These are phyloP conservation scores for Tangara arthus DNA, from an alignment of 2,797 vertebrate genomes.

Conservation along the genomic window DNA sequence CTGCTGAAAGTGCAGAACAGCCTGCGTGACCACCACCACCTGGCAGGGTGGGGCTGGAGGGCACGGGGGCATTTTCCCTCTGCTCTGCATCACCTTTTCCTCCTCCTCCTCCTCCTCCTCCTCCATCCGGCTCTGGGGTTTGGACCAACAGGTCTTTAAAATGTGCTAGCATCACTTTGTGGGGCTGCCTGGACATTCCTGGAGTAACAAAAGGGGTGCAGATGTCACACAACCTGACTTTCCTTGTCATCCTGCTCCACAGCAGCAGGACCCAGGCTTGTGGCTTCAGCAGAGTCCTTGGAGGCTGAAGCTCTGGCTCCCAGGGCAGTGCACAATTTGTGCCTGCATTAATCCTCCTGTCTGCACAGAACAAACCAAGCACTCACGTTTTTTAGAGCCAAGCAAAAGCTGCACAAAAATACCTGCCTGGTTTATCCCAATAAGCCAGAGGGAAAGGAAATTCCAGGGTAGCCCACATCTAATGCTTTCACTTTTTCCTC, in stretches of 20 bases:
- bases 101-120: background rate
- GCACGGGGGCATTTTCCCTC: rapidly evolving
- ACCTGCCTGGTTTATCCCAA: background rate
- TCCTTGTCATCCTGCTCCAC: background rate
- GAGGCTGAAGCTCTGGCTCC: background rate
- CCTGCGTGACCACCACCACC: conserved; percentile 1
- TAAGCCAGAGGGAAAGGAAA: background rate
- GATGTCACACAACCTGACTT: rapidly evolving
- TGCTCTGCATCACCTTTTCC: background rate
- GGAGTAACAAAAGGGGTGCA: background rate
- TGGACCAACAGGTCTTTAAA: background rate
- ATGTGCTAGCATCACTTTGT: rapidly evolving
- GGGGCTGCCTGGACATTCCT: background rate
- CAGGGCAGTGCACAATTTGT: background rate
- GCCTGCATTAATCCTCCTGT: background rate
- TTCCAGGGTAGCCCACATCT: background rate
- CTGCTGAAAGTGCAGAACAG: conserved; percentile 59
- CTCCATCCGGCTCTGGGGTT: background rate
- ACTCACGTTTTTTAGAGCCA: background rate
- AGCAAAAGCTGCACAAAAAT: background rate
- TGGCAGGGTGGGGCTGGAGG: conserved; percentile 20
- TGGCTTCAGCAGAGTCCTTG: background rate
- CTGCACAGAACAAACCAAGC: background rate
- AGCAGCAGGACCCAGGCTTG: rapidly evolving
- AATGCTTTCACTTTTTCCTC: background rate